Percentiles rank a stretch among this genome's conserved stretches.
Conservation (phyloP, 1,140 invertebrate genomes). For the Heliconius nattereri region DNA sequence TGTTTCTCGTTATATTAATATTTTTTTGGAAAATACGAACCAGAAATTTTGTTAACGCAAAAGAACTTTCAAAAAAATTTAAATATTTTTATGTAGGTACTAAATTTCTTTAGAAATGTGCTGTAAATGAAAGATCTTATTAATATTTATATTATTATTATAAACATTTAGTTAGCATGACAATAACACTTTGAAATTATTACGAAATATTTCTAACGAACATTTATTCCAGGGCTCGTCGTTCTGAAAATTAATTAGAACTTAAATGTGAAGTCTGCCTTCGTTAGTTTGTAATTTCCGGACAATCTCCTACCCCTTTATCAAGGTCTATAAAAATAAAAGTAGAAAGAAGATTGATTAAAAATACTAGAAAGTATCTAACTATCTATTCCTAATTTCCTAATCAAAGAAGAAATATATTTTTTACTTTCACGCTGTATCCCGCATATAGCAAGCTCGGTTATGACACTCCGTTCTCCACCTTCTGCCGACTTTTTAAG, state of each 20-base stretch:
- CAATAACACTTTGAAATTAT: neutral
- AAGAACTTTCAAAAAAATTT: no score
- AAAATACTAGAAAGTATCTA: no score
- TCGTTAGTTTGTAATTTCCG: slow-evolving; percentile 10
- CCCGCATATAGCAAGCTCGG: neutral
- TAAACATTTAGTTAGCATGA: neutral
- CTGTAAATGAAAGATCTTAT: no score
- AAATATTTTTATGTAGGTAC: no score
- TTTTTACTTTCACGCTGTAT: neutral
- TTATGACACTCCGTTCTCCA: neutral
- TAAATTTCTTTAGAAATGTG: no score
- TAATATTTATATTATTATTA: no score
- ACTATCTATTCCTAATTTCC: no score
- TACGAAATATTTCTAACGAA: neutral
- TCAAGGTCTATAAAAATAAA: slow-evolving; percentile 6
- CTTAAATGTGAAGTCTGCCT: neutral
- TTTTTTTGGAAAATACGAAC: no score
- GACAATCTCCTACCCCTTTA: slow-evolving; percentile 18
- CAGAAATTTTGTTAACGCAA: no score
- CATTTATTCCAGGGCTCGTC: neutral
- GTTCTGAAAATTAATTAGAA: slow-evolving; percentile 1
- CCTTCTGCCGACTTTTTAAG: neutral
- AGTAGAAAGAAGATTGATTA: neutral
- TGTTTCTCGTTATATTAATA: neutral
- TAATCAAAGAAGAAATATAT: no score